phyloP scores from a whole-genome alignment of 2,113 vertebrate species.

The Saimiri boliviensis region DNA sequence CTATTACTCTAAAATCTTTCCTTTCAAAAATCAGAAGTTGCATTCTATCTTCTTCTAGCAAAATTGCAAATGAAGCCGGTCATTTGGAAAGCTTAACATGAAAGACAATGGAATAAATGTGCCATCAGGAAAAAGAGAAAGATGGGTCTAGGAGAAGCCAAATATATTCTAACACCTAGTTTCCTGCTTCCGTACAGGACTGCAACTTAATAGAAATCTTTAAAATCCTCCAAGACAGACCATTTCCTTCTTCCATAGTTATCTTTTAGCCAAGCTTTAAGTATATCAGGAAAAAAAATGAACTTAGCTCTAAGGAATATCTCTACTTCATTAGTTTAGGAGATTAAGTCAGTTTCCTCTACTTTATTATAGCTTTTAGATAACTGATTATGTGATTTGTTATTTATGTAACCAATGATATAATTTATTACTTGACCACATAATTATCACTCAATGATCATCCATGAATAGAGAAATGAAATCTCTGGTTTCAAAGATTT shows the following conservation, averaged over 20 bases:
- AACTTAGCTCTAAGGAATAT: not conserved
- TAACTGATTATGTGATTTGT: conserved; percentile 14
- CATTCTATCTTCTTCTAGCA: not conserved
- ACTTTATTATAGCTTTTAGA: conserved; percentile 28
- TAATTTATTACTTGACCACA: conserved; percentile 43
- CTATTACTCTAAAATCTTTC: conserved; percentile 30
- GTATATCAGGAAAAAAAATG: not conserved
- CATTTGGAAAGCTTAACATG: conserved; percentile 32
- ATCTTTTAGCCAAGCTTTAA: not conserved
- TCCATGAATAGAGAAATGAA: conserved; percentile 1
- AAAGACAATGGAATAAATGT: conserved; percentile 5
- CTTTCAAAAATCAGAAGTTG: conserved; percentile 35
- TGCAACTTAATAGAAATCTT: not conserved
- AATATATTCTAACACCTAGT: not conserved
- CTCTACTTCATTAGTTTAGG: not conserved
- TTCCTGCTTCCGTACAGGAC: not conserved
- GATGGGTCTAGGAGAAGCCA: not conserved
- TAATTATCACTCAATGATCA: conserved; percentile 21
- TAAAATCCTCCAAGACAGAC: not conserved
- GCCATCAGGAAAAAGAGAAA: not conserved
- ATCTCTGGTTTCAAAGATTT: conserved; percentile 19
- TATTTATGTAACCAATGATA: conserved; percentile 33
- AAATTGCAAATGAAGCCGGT: conserved; percentile 39
- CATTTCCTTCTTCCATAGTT: not conserved
- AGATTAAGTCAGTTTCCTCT: conserved; percentile 10